Percentiles rank a stretch among this genome's conserved stretches.
phyloP scores from a whole-genome alignment of 2,113 vertebrate species.

The Anser brachyrhynchus region DNA sequence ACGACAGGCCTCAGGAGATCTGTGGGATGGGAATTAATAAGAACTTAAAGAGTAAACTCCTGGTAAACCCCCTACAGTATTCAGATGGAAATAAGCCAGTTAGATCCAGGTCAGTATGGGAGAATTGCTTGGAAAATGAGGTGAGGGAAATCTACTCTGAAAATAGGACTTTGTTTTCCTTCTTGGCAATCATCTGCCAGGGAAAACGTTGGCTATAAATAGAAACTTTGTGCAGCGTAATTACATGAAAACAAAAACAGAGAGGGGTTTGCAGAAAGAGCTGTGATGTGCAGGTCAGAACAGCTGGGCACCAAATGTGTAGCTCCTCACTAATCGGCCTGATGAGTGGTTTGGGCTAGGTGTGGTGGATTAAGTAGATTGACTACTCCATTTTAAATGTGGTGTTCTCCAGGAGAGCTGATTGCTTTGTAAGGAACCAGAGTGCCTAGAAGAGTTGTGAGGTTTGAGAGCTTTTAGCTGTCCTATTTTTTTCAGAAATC shows the following conservation, averaged over 20 bases:
- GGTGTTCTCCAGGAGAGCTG: neutral
- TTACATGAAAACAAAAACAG: neutral
- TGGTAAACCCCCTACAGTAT: neutral
- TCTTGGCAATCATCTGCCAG: neutral
- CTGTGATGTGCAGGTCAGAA: neutral
- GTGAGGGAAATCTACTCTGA: neutral
- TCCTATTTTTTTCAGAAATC: neutral
- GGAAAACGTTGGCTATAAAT: neutral
- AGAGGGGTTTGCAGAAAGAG: neutral
- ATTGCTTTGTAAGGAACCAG: neutral
- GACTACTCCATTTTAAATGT: neutral
- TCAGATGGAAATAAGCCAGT: neutral
- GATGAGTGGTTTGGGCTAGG: neutral
- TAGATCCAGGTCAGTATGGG: neutral
- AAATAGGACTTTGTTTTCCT: neutral
- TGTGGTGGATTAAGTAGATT: neutral
- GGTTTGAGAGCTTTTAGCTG: neutral
- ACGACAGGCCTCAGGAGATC: neutral
- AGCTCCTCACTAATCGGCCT: neutral
- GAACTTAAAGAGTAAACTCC: neutral
- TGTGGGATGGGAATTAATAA: accelerated
- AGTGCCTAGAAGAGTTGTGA: neutral
- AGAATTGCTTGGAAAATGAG: neutral
- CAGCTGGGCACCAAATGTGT: neutral
- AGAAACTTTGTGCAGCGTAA: neutral